A percentile compares a stretch with the other conserved stretches of the same genome.
Evolutionary conservation across 2,888 invertebrate species (phyloP).

Genomic region (Atrina japonica): DNA sequence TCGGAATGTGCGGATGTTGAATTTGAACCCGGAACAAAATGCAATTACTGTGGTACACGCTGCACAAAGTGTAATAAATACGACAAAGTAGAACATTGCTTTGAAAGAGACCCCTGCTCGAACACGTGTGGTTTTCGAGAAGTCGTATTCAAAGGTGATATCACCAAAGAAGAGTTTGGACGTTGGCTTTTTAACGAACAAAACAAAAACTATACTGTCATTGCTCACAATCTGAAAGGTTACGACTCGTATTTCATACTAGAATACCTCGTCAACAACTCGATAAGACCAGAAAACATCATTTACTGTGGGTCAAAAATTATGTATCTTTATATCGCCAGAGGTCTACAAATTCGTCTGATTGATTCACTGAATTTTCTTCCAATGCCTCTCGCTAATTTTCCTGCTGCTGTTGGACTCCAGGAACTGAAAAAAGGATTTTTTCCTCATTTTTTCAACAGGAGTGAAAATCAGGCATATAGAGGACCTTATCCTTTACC

Average conservation of each 20-base stretch:
- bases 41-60: conserved; percentile 29
- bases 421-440: too few species aligned
- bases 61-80: conserved; percentile 23
- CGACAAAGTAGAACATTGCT: conserved; percentile 8
- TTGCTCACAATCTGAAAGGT: too few species aligned
- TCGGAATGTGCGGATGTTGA: too few species aligned
- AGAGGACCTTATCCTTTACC: conserved; percentile 42
- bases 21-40: conserved; percentile 9
- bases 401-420: conserved; percentile 50
- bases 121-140: conserved; percentile 45
- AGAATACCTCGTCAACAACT: too few species aligned
- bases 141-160: conserved; percentile 41
- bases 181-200: conserved; percentile 34
- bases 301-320: conserved; percentile 49
- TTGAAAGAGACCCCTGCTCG: too few species aligned
- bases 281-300: too few species aligned
- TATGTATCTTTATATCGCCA: conserved; percentile 26
- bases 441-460: too few species aligned
- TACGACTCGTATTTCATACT: too few species aligned
- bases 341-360: conserved; percentile 43
- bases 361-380: too few species aligned
- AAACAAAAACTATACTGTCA: conserved; percentile 38
- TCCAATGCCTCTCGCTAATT: too few species aligned
- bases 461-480: conserved; percentile 39
- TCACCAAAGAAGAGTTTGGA: too few species aligned